Percentiles rank a stretch among this genome's conserved stretches.
These are phyloP conservation scores for Apocheima hispidaria DNA, from an alignment of 2,888 invertebrate species.

Conservation along the genomic window DNA sequence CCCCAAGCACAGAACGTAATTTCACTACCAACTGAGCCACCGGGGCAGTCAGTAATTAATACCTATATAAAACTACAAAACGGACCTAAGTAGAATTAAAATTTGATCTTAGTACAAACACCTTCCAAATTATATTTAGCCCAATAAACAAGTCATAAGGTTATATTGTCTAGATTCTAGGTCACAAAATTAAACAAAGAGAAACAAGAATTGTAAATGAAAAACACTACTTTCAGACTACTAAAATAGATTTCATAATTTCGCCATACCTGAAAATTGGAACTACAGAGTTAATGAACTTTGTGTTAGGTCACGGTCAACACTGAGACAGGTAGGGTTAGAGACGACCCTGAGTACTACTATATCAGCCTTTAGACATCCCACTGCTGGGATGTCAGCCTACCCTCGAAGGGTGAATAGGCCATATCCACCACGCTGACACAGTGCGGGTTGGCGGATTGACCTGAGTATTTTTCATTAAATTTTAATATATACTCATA, in stretches of 20 bases:
- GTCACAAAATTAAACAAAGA: conserved; percentile 8
- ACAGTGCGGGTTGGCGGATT: too few relatives aligned
- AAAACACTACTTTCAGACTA: neutral
- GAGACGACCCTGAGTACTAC: neutral
- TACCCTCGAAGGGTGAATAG: too few relatives aligned
- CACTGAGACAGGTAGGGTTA: neutral
- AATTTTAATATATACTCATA: too few relatives aligned
- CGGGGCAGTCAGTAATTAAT: neutral
- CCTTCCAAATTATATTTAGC: neutral
- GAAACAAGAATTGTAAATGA: conserved; percentile 3
- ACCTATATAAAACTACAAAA: neutral
- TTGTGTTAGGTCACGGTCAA: conserved; percentile 45
- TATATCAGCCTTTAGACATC: too few relatives aligned
- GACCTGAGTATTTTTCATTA: too few relatives aligned
- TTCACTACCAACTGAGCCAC: too few relatives aligned
- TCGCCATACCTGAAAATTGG: conserved; percentile 2
- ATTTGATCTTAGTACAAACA: neutral
- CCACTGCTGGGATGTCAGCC: too few relatives aligned
- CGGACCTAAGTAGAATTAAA: neutral
- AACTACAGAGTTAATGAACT: conserved; percentile 64
- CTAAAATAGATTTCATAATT: neutral
- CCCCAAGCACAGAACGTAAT: too few relatives aligned
- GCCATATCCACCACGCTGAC: too few relatives aligned
- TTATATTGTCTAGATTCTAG: conserved; percentile 4
- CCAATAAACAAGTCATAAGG: conserved; percentile 2